phyloP scores from a whole-genome alignment of 2,113 vertebrate genomes.

The Salvelinus alpinus region DNA sequence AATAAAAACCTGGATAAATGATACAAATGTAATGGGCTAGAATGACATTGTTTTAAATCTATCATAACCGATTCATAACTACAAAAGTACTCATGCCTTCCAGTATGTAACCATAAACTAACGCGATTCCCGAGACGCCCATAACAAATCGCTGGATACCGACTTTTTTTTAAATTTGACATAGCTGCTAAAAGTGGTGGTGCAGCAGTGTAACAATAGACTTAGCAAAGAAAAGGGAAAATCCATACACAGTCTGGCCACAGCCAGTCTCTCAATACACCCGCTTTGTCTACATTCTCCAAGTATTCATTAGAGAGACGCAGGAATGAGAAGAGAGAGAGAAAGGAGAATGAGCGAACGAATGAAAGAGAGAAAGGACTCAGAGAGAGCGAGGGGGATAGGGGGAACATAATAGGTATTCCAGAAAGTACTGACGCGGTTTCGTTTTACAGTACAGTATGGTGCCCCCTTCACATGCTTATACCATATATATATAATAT shows the following conservation, averaged over 20 bases:
- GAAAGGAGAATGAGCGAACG: not conserved
- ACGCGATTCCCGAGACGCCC: not conserved
- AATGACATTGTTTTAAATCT: not conserved
- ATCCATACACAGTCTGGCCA: constrained; percentile 6
- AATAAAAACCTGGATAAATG: not conserved
- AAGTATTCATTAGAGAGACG: constrained; percentile 1
- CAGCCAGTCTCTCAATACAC: not conserved
- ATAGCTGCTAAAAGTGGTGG: not conserved
- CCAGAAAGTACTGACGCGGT: constrained; percentile 9
- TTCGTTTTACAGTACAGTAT: constrained; percentile 45
- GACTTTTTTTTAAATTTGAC: not conserved
- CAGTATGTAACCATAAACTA: not conserved
- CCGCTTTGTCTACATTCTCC: constrained; percentile 3
- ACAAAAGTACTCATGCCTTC: not conserved
- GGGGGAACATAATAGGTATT: not conserved
- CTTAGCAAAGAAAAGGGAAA: constrained; percentile 2
- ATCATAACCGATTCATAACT: not conserved
- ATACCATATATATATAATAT: too few species aligned
- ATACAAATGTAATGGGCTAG: not conserved
- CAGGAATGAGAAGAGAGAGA: not conserved
- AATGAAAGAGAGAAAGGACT: not conserved
- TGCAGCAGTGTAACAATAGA: not conserved
- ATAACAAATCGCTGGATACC: not conserved
- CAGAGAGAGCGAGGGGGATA: not conserved
- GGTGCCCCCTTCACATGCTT: not conserved